Base-by-base conservation (phyloP, 2,797 vertebrate species). In the Malurus leucopterus region DNA sequence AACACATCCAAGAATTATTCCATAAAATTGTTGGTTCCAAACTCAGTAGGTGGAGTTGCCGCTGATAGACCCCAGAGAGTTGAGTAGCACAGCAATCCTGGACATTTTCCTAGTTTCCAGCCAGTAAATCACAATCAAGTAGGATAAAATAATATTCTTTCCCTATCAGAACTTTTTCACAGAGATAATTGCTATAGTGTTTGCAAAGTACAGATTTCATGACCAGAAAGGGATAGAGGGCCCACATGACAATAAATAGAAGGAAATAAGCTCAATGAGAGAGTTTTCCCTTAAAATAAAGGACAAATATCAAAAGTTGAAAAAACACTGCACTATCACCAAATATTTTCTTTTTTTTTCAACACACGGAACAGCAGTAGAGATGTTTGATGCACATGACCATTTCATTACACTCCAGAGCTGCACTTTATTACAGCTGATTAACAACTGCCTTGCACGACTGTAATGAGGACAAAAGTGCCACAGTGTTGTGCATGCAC, bases 401-500 rank as follows among this genome's bases (percentile, higher is more conserved):
- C 17, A 30, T 86, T 92, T 82, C 32, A 14, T 29, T 74, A 17
- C 7, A 21, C 30, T 32, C 27, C 27, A 14, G 65, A 65, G 58
- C 3, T 49, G 30, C 14, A 14, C 18, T 82, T 79, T 54, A 71
- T 54, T 32, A n/a, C 1, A 6, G 22, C 51, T 8, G 17, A 47
- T 13, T 36, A 78, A 51, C 1, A 1, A 36, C 13, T 58, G 51
- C 69, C 70, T 62, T 41, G 23, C 29, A 22, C 0, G 0, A 38
- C 47, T 34, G 30, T 9, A 54, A 9, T 3, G 18, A 34, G n/a
- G 30, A 17, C 4, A 10, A 83, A 89, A 32, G 30, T 51, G 14
- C 49, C 41, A 13, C 9, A 13, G 7, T 1, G 5, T 4, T 20
- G 1, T 18, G 50, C 1, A 0, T 46, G 27, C 30, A 6, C 26